A percentile compares a stretch with the other conserved stretches of the same genome.
phyloP scores from a whole-genome alignment of 2,113 vertebrate species.

The Centropus bengalensis region DNA sequence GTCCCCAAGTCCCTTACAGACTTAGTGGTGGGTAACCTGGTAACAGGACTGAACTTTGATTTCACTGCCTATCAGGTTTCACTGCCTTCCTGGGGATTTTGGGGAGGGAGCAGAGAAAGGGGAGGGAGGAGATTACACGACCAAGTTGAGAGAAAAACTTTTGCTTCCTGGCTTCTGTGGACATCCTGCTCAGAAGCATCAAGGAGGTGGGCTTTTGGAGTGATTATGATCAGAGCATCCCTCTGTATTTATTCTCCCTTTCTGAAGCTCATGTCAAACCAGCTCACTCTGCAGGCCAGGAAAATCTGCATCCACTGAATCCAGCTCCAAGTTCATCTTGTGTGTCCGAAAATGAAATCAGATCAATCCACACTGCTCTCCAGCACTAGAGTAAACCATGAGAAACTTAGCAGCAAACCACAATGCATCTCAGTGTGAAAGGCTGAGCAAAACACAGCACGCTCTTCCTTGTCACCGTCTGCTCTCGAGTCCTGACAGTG shows the following conservation, averaged over 20 bases:
- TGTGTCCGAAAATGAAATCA: constrained; percentile 51
- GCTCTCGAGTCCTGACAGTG: neutral
- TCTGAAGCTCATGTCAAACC: constrained; percentile 66
- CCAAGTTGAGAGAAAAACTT: neutral
- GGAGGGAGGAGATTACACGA: neutral
- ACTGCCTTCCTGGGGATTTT: neutral
- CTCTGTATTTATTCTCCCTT: constrained; percentile 39
- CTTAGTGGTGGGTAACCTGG: constrained; percentile 42
- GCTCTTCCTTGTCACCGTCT: neutral
- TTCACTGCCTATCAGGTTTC: neutral
- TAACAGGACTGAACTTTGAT: constrained; percentile 20
- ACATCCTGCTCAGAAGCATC: neutral
- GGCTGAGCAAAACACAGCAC: constrained; percentile 37
- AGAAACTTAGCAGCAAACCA: constrained; percentile 43
- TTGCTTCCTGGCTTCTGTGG: neutral
- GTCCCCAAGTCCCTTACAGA: neutral
- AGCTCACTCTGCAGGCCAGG: constrained; percentile 48
- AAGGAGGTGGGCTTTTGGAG: constrained; percentile 12
- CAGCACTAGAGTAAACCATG: neutral
- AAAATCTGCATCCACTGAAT: neutral
- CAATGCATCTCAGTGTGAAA: constrained; percentile 42
- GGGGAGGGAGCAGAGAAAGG: neutral
- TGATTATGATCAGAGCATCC: neutral
- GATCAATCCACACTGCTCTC: neutral
- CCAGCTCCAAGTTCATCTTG: constrained; percentile 38